Conservation (phyloP, 2,113 vertebrate species). For the Perca fluviatilis region DNA sequence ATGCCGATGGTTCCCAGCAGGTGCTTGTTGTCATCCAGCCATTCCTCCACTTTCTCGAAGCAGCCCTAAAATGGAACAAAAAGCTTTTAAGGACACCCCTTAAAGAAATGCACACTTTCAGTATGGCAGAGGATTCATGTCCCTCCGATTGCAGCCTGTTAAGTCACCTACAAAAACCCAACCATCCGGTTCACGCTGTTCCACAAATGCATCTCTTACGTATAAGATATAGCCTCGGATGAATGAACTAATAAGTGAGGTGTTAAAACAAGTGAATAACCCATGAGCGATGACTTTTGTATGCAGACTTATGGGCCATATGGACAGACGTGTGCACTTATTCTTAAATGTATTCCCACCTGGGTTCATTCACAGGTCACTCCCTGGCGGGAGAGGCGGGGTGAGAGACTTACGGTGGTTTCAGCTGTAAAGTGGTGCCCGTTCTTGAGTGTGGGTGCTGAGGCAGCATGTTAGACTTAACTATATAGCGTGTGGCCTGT, state of each 20-base stretch:
- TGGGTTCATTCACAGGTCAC: constrained; percentile 57
- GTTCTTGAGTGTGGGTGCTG: constrained; percentile 18
- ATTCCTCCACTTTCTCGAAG: constrained; percentile 94
- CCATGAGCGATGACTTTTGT: constrained; percentile 27
- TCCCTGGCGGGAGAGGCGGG: not conserved
- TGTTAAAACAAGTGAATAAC: constrained; percentile 47
- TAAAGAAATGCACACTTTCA: constrained; percentile 12
- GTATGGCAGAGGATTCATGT: not conserved
- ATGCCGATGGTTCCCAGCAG: constrained; percentile 93
- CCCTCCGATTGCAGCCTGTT: constrained; percentile 7
- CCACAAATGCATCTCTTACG: not conserved
- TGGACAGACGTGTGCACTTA: not conserved
- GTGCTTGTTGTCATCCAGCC: constrained; percentile 96
- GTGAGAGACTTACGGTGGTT: constrained; percentile 15
- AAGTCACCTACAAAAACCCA: constrained; percentile 13
- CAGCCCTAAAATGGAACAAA: constrained; percentile 88
- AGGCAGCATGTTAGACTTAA: constrained; percentile 33
- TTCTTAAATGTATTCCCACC: constrained; percentile 18
- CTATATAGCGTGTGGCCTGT: constrained; percentile 35
- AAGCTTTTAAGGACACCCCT: not conserved
- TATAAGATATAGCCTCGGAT: not conserved
- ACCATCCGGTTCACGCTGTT: constrained; percentile 3
- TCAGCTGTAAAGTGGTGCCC: constrained; percentile 27
- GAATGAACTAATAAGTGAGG: constrained; percentile 25
- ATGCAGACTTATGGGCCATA: constrained; percentile 31